Evolutionary conservation across 2,113 vertebrate species (phyloP).

Genomic region (Callipepla californica): DNA sequence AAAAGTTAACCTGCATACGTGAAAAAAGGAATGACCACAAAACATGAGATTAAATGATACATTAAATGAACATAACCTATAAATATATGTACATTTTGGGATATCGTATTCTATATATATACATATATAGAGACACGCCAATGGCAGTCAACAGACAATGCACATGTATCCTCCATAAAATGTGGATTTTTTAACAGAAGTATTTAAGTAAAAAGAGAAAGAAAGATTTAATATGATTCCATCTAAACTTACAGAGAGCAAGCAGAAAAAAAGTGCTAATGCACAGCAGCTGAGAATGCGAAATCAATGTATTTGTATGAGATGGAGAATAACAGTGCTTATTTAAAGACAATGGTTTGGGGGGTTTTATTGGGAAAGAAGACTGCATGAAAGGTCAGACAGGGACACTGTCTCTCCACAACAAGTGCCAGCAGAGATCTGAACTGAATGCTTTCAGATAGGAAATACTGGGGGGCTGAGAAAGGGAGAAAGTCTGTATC

Average conservation of each 20-base stretch:
- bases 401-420: not conserved
- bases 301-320: not conserved
- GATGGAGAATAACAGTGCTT: not conserved
- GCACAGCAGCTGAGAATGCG: not conserved
- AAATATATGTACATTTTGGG: conserved; percentile 59
- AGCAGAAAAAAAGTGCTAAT: not conserved
- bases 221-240: not conserved
- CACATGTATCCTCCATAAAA: not conserved
- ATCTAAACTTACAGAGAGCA: not conserved
- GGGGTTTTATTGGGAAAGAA: not conserved
- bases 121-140: not conserved
- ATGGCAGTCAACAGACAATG: not conserved
- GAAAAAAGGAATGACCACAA: not conserved
- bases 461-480: not conserved
- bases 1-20: not conserved
- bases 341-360: not conserved
- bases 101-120: not conserved
- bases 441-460: not conserved
- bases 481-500: not conserved
- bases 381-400: not conserved
- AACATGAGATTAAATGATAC: not conserved
- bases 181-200: not conserved
- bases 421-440: not conserved
- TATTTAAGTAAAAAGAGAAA: not conserved
- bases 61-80: not conserved